These are phyloP conservation scores for Geococcyx californianus DNA, from an alignment of 2,113 vertebrate genomes.

Conservation along the genomic window DNA sequence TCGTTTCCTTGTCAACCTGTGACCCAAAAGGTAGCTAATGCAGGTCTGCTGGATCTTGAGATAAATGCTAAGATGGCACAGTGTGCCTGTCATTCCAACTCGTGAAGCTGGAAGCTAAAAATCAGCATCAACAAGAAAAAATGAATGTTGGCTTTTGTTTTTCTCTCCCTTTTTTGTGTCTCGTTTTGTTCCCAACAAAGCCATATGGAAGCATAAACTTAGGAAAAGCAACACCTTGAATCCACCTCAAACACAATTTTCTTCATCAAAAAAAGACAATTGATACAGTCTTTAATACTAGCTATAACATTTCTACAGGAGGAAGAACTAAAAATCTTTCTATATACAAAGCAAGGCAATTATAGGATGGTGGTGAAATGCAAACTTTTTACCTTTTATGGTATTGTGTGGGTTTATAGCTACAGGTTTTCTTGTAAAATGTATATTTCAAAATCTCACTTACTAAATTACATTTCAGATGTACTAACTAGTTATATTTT, in stretches of 20 bases:
- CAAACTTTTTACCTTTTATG: not conserved
- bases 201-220: not conserved
- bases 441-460: not conserved
- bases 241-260: not conserved
- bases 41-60: not conserved
- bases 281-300: not conserved
- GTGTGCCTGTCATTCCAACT: not conserved
- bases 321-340: not conserved
- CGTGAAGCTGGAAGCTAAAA: not conserved
- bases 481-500: not conserved
- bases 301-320: not conserved
- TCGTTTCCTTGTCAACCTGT: not conserved
- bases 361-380: not conserved
- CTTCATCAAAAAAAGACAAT: not conserved
- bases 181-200: not conserved
- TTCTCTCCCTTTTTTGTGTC: not conserved
- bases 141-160: not conserved
- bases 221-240: not conserved
- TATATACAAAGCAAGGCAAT: not conserved
- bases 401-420: not conserved
- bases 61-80: not conserved
- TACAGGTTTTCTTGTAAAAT: not conserved
- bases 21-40: not conserved
- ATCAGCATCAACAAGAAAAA: not conserved
- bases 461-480: not conserved